Evolutionary conservation across 2,888 invertebrate genomes (phyloP), one percentile per base, ranked within the genome.

Genomic region (Tetragnatha montana): DNA sequence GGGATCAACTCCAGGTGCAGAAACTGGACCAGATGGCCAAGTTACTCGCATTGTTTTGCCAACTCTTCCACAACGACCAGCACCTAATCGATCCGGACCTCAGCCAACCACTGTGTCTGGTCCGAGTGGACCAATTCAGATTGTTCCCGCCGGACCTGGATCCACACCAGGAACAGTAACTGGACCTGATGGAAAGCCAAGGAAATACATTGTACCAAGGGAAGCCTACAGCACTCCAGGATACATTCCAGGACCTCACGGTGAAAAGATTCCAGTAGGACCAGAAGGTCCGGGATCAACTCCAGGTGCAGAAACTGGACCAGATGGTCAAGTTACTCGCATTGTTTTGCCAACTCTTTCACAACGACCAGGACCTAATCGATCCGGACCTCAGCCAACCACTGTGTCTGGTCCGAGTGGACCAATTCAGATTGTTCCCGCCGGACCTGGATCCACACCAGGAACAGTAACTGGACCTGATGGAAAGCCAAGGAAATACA

Each of bases 381-480:
- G 17, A 60, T 17, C 12, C 10, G 0, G 17, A 80, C 80, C 14
- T 70, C 47, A 19, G 12, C 47, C 80, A 47, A n/a, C 71, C 6
- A 49, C 81, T 17, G 76, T 76, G 4, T 12, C 49, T 3, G 83
- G 83, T 0, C 83, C 83, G 3, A 75, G 14, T 47, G 83, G 83
- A 51, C 75, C 74, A 1, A 76, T 84, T 35, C 76, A 75, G 21
- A 14, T 84, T 7, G 75, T 84, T 2, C 75, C 51, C 7, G 68
- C 68, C 10, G 83, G 83, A 47, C 76, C 83, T 6, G 83, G 83
- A 12, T 75, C 83, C 2, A 84, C 83, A 17, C 83, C 83, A 19
- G 83, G 76, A 47, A 19, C 75, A 14, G 76, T 84, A 0, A 76
- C 68, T 49, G 83, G 83, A n/a, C 68, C 75, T 2, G 83, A 76